Conservation (phyloP, 2,113 vertebrate genomes). For the Amphilophus citrinellus region DNA sequence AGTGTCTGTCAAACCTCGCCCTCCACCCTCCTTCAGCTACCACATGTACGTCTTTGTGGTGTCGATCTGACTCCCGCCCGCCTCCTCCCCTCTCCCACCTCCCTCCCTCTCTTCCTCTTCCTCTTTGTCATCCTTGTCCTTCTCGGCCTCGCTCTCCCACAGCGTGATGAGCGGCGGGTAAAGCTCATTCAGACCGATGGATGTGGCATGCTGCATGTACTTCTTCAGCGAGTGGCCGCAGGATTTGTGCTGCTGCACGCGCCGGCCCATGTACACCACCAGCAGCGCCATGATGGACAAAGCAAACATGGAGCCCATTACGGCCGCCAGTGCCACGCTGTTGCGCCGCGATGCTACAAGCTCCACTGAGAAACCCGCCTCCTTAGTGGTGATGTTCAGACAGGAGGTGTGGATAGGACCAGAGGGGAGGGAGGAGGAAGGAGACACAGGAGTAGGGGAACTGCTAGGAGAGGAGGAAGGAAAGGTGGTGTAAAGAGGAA, state of each 20-base stretch:
- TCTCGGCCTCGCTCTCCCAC: constrained; percentile 85
- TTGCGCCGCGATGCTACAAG: constrained; percentile 75
- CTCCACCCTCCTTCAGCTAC: constrained; percentile 64
- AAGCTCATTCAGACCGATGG: constrained; percentile 84
- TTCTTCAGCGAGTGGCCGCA: constrained; percentile 85
- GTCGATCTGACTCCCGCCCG: constrained; percentile 80
- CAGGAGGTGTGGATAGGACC: constrained; percentile 76
- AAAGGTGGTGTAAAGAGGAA: not conserved
- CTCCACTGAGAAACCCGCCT: constrained; percentile 79
- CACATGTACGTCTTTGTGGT: constrained; percentile 87
- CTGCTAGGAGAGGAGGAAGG: constrained; percentile 52
- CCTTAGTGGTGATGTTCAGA: constrained; percentile 85
- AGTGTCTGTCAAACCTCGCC: not conserved
- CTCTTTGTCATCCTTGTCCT: constrained; percentile 85
- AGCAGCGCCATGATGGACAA: constrained; percentile 83
- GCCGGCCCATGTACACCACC: constrained; percentile 81
- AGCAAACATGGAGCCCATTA: constrained; percentile 84
- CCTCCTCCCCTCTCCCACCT: constrained; percentile 68
- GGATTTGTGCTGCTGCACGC: constrained; percentile 79
- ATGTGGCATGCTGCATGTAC: constrained; percentile 84
- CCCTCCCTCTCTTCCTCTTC: constrained; percentile 66
- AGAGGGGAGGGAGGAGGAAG: constrained; percentile 47
- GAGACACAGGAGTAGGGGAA: constrained; percentile 44
- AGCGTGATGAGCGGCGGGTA: constrained; percentile 87
- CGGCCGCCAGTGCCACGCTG: constrained; percentile 82